Percentiles rank a stretch among this genome's conserved stretches.
Conservation (phyloP, 2,113 vertebrate species). For the Pandion haliaetus region DNA sequence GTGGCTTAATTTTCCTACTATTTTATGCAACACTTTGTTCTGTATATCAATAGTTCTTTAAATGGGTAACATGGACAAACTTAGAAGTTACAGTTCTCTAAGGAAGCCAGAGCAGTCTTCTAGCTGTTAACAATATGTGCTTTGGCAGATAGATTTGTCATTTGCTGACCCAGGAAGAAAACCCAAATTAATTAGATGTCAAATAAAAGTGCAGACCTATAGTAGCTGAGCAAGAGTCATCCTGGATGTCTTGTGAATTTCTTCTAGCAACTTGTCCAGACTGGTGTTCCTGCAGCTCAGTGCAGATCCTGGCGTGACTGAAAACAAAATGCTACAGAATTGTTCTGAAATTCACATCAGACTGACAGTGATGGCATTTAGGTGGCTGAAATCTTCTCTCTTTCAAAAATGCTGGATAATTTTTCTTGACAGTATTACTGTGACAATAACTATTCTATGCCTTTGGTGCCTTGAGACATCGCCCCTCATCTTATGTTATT, state of each 20-base stretch:
- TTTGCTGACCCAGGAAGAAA: neutral
- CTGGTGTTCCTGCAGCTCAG: neutral
- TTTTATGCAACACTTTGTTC: neutral
- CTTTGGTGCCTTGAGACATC: neutral
- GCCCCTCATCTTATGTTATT: neutral
- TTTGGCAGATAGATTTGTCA: neutral
- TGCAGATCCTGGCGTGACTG: neutral
- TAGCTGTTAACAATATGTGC: neutral
- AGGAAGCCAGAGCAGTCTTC: neutral
- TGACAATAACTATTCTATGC: neutral
- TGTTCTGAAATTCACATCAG: slow-evolving; percentile 34
- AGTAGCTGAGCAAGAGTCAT: neutral
- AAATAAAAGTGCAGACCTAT: neutral
- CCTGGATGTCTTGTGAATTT: neutral
- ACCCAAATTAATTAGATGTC: neutral
- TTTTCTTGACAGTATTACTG: slow-evolving; percentile 5
- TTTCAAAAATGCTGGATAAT: neutral
- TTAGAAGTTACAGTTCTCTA: neutral
- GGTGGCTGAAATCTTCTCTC: slow-evolving; percentile 1
- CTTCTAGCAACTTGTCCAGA: neutral
- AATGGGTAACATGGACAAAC: neutral
- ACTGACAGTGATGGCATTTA: slow-evolving; percentile 41
- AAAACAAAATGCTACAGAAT: slow-evolving; percentile 11
- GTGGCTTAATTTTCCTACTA: neutral
- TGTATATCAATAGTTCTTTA: neutral